Conservation (phyloP, 35 echinoderm and acorn worm species). For the Holothuria glaberrima region DNA sequence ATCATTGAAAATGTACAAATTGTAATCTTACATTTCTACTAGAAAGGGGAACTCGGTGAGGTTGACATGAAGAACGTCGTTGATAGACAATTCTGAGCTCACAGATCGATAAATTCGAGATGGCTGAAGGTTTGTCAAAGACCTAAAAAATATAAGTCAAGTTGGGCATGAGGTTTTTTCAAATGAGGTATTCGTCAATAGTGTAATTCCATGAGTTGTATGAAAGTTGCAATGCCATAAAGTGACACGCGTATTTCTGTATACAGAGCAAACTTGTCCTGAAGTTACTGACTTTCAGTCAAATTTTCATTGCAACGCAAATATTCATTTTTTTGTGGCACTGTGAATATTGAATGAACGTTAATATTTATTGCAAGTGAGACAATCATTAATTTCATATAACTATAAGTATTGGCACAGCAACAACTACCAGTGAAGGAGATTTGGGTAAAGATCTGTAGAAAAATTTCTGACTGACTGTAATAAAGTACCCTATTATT, state of each 20-base stretch:
- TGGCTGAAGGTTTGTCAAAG: conserved; percentile 2
- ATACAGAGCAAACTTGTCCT: too few relatives aligned
- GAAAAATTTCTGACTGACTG: too few relatives aligned
- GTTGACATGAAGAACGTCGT: conserved; percentile 7
- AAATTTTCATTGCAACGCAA: not conserved
- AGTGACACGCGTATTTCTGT: too few relatives aligned
- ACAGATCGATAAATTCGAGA: not conserved
- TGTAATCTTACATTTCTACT: conserved; percentile 37
- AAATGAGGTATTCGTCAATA: too few relatives aligned
- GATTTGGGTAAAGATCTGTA: not conserved
- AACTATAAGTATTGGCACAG: too few relatives aligned
- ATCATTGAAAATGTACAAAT: not conserved
- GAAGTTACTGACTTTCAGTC: not conserved
- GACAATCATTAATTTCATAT: not conserved
- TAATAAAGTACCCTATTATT: too few relatives aligned
- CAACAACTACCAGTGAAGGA: too few relatives aligned
- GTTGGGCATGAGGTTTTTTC: not conserved
- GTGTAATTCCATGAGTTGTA: too few relatives aligned
- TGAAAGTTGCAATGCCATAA: too few relatives aligned
- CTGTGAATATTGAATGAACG: too few relatives aligned
- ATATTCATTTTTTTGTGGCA: too few relatives aligned
- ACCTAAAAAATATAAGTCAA: not conserved
- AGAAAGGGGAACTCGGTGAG: conserved; percentile 33
- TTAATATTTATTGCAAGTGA: not conserved
- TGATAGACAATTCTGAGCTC: not conserved